Evolutionary conservation across 37 sponge, comb jelly and placozoan genomes (phyloP), one percentile per base, ranked within the genome.

Genomic region (Amphimedon queenslandica): DNA sequence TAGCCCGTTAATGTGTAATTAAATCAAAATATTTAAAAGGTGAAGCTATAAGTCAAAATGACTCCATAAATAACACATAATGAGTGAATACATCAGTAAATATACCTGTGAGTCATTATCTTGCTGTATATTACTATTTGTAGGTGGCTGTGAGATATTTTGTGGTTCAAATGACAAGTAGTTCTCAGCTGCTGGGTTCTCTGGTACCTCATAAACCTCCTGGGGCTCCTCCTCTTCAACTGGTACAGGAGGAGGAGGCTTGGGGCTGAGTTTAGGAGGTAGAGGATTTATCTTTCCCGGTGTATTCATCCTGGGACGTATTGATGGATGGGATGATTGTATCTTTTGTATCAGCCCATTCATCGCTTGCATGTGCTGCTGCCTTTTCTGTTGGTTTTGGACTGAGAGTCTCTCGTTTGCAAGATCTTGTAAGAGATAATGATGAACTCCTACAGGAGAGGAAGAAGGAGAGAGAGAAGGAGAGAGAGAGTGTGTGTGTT

Each of bases 171-270:
- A 80, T 23, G 35, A 43, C 33, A 76, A 43, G 36, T 87, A 76
- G 36, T 87, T 81, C 43, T 71, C 73, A 11, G 56, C 53, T 21
- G 65, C 36, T 4, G 23, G 27, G 8, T 60, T 11, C 61, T 11
- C 27, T 6, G 61, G 61, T 6, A 25, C 84, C 58, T 88, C 89
- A 37, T 88, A 88, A 67, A 75, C 41, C 67, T 83, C 89, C 42
- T 77, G 82, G 24, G 68, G 71, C 24, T 35, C 63, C 11, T 64
- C 87, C 47, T 63, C 73, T 13, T 57, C 58, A 8, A 16, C 11
- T 23, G 57, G 36, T 28, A 64, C 28, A 42, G 66, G 41, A 10
- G 11, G n/a, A 2, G 55, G 20, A 29, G 2, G 57, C 0, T 25
- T 3, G 0, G 55, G 29, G 25, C 27, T 27, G 5, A 57, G 24